Percentiles rank a stretch among this genome's conserved stretches.
Conservation (phyloP, 2,113 vertebrate genomes). For the Leptobrachium leishanense region DNA sequence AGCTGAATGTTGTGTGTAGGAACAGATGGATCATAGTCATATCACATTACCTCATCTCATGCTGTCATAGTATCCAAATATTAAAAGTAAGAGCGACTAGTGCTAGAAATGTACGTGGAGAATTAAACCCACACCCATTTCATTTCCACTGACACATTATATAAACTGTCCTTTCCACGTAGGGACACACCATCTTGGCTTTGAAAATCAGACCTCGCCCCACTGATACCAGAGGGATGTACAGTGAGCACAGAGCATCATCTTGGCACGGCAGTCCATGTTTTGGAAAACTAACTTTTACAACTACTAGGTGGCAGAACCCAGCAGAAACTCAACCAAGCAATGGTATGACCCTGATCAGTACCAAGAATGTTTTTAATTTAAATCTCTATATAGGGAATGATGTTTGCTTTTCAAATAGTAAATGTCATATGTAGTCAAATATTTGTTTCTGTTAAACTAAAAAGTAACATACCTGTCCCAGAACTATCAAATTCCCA, state of each 20-base stretch:
- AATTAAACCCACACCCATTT: neutral
- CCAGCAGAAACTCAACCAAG: too few relatives aligned
- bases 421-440: too few relatives aligned
- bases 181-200: neutral
- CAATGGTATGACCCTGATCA: too few relatives aligned
- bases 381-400: too few relatives aligned
- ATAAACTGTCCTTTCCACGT: slow-evolving; percentile 1
- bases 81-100: slow-evolving; percentile 2
- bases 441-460: too few relatives aligned
- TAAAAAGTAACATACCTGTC: too few relatives aligned
- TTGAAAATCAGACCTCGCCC: neutral
- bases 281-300: neutral
- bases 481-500: too few relatives aligned
- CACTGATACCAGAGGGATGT: neutral
- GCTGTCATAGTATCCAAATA: slow-evolving; percentile 6
- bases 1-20: neutral
- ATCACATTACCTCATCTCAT: slow-evolving; percentile 1
- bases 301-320: neutral
- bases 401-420: too few relatives aligned
- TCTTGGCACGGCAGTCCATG: neutral
- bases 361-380: too few relatives aligned
- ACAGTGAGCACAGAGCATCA: neutral
- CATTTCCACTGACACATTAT: neutral
- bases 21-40: slow-evolving; percentile 10
- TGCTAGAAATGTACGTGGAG: neutral